Percentiles rank a stretch among this genome's conserved stretches.
Evolutionary conservation across 1,140 invertebrate genomes (phyloP).

Genomic region (Phymastichus coffea): DNA sequence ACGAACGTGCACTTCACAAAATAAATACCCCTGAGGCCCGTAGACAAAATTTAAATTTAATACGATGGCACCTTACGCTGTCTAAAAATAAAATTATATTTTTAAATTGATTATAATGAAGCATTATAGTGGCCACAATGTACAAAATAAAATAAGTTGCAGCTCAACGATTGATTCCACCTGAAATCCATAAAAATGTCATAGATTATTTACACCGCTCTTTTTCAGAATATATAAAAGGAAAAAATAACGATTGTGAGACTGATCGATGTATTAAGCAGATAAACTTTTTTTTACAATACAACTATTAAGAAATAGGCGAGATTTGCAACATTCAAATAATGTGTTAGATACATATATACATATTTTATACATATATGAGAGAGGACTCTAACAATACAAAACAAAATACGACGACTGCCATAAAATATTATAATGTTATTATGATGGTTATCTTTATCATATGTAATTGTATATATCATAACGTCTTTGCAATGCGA

Average conservation of each 20-base stretch:
- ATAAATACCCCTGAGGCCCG: conserved; percentile 1
- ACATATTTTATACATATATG: conserved; percentile 32
- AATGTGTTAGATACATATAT: not conserved
- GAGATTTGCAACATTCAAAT: conserved; percentile 22
- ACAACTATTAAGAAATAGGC: conserved; percentile 46
- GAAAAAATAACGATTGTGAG: conserved; percentile 50
- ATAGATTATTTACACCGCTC: conserved; percentile 30
- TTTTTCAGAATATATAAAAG: conserved; percentile 26
- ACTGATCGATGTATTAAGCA: conserved; percentile 54
- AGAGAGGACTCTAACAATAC: conserved; percentile 37
- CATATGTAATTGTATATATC: conserved; percentile 39
- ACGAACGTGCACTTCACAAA: conserved; percentile 19
- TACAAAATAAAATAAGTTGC: conserved; percentile 23
- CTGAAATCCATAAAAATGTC: conserved; percentile 10
- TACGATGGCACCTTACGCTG: not conserved
- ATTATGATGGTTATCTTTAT: conserved; percentile 45
- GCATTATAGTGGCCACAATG: conserved; percentile 11
- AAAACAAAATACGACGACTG: conserved; percentile 44
- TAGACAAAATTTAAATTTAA: conserved; percentile 13
- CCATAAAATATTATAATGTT: conserved; percentile 52
- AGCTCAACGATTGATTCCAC: conserved; percentile 23
- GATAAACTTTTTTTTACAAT: conserved; percentile 51
- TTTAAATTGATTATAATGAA: not conserved
- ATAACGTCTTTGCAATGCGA: conserved; percentile 21
- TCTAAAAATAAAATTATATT: not conserved